Percentiles rank a stretch among this genome's conserved stretches.
Conservation (phyloP, 2,888 invertebrate species). For the Gastrophysa polygoni region DNA sequence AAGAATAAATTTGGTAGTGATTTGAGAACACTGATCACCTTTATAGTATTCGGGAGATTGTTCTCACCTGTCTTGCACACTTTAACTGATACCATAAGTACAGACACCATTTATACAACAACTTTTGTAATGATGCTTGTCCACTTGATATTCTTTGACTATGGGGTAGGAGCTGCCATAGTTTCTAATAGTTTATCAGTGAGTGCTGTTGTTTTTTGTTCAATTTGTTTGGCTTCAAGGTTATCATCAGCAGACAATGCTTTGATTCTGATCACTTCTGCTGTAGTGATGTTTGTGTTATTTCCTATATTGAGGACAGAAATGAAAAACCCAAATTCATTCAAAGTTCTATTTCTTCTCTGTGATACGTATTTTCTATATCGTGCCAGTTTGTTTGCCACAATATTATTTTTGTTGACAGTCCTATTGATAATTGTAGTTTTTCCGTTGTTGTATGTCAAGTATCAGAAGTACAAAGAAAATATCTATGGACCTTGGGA, state of each 20-base stretch:
- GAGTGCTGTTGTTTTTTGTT: slow-evolving; percentile 94
- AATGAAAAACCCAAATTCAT: slow-evolving; percentile 63
- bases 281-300: slow-evolving; percentile 87
- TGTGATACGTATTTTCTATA: slow-evolving; percentile 63
- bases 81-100: slow-evolving; percentile 94
- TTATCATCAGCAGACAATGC: slow-evolving; percentile 85
- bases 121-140: slow-evolving; percentile 84
- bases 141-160: slow-evolving; percentile 92
- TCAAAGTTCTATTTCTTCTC: slow-evolving; percentile 62
- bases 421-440: slow-evolving; percentile 71
- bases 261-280: slow-evolving; percentile 86
- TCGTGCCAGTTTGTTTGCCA: slow-evolving; percentile 63
- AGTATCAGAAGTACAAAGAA: slow-evolving; percentile 79
- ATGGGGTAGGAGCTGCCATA: slow-evolving; percentile 84
- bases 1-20: slow-evolving; percentile 62
- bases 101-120: slow-evolving; percentile 96
- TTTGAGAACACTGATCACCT: slow-evolving; percentile 79
- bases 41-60: slow-evolving; percentile 84
- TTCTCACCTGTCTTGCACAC: slow-evolving; percentile 92
- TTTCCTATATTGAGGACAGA: slow-evolving; percentile 79
- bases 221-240: slow-evolving; percentile 93
- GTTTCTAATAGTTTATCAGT: slow-evolving; percentile 91
- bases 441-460: slow-evolving; percentile 78
- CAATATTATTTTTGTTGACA: slow-evolving; percentile 66
- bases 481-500: slow-evolving; percentile 99